Evolutionary conservation across 2,888 invertebrate genomes (phyloP).

Genomic region (Caenorhabditis japonica): DNA sequence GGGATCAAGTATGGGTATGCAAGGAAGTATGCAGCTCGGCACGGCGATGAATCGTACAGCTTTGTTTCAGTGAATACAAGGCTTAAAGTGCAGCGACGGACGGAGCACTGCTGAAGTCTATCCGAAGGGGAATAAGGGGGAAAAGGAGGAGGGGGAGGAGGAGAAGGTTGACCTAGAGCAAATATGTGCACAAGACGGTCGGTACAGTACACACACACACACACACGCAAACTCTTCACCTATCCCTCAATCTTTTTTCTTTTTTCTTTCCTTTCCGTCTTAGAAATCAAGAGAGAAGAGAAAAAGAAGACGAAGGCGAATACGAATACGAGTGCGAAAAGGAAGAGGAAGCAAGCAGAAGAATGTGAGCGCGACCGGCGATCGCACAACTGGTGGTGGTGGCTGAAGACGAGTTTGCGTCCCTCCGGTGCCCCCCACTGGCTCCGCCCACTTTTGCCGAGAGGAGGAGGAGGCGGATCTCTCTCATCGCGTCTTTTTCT

Average conservation of each 20-base stretch:
- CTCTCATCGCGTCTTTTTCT: too few relatives aligned
- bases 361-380: too few relatives aligned
- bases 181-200: slow-evolving; percentile 19
- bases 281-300: slow-evolving; percentile 15
- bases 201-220: slow-evolving; percentile 6
- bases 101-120: background rate
- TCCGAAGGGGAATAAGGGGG: slow-evolving; percentile 5
- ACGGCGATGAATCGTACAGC: too few relatives aligned
- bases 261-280: slow-evolving; percentile 24
- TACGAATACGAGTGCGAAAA: background rate
- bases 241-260: slow-evolving; percentile 11
- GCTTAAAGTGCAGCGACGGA: too few relatives aligned
- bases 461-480: slow-evolving; percentile 4
- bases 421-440: background rate
- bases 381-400: too few relatives aligned
- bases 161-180: slow-evolving; percentile 41
- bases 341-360: slow-evolving; percentile 9
- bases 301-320: slow-evolving; percentile 9
- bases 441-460: slow-evolving; percentile 23
- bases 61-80: too few relatives aligned
- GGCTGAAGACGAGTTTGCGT: background rate
- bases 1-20: slow-evolving; percentile 62
- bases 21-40: slow-evolving; percentile 66
- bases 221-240: slow-evolving; percentile 8
- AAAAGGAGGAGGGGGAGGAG: slow-evolving; percentile 7